Percentiles rank a stretch among this genome's conserved stretches.
phyloP scores from a whole-genome alignment of 2,113 vertebrate genomes.

The Pedetes capensis region DNA sequence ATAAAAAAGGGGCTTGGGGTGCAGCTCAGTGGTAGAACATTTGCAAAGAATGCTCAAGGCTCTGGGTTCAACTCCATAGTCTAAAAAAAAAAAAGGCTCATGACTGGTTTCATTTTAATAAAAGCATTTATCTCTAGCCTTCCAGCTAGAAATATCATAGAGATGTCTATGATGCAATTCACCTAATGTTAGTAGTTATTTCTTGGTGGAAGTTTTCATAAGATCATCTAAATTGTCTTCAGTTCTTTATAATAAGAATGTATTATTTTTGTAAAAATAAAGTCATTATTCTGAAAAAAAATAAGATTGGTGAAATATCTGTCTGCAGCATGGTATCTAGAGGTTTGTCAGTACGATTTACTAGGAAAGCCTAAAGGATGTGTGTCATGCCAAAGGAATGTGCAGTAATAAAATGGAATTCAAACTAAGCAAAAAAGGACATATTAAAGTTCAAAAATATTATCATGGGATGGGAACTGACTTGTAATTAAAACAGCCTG shows the following conservation, averaged over 20 bases:
- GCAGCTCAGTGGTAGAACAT: no score
- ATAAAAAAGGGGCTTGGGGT: no score
- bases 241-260: neutral
- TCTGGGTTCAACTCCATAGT: no score
- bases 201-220: neutral
- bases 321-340: neutral
- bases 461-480: slow-evolving; percentile 8
- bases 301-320: slow-evolving; percentile 11
- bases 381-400: slow-evolving; percentile 53
- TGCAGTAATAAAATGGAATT: neutral
- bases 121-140: neutral
- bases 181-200: neutral
- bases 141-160: neutral
- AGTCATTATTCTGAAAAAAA: slow-evolving; percentile 1
- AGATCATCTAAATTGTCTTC: neutral
- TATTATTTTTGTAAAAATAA: slow-evolving; percentile 46
- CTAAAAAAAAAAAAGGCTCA: no score
- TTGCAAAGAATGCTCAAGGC: no score
- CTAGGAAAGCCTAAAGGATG: neutral
- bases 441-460: neutral
- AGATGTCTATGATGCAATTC: neutral
- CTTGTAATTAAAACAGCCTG: neutral
- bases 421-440: neutral
- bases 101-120: neutral
- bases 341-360: neutral